Conservation (phyloP, 2,888 invertebrate genomes). For the Ornithoptera priamus region DNA sequence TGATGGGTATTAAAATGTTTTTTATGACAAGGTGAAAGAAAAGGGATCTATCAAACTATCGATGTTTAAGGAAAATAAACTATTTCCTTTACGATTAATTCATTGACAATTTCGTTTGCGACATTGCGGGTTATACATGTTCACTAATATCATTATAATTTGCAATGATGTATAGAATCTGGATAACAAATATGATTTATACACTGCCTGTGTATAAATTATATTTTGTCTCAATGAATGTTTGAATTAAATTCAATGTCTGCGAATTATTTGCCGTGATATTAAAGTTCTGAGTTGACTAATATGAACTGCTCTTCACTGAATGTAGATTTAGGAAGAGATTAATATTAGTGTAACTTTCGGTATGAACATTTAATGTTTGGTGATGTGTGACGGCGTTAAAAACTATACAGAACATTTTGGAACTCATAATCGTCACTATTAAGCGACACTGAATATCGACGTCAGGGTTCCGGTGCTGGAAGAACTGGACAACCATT, state of each 20-base stretch:
- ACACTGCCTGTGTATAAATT: too few species aligned
- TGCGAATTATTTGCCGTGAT: not conserved
- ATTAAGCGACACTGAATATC: not conserved
- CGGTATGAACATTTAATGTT: not conserved
- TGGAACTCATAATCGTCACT: not conserved
- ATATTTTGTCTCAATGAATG: too few species aligned
- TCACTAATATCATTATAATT: too few species aligned
- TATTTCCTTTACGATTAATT: not conserved
- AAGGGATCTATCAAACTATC: not conserved
- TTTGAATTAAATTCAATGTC: not conserved
- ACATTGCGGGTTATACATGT: not conserved
- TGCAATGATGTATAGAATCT: too few species aligned
- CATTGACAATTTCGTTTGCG: not conserved
- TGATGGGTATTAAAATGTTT: not conserved
- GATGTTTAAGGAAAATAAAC: not conserved
- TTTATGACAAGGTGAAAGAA: too few species aligned
- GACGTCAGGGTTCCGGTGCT: not conserved
- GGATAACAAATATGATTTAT: too few species aligned
- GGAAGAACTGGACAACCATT: not conserved
- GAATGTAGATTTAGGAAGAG: not conserved
- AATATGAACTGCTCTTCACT: not conserved
- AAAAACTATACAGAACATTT: not conserved
- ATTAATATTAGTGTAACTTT: not conserved
- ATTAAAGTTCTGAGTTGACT: not conserved
- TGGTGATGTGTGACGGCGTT: not conserved